Evolutionary conservation across 1,140 invertebrate genomes (phyloP).

Genomic region (Lethocerus indicus): DNA sequence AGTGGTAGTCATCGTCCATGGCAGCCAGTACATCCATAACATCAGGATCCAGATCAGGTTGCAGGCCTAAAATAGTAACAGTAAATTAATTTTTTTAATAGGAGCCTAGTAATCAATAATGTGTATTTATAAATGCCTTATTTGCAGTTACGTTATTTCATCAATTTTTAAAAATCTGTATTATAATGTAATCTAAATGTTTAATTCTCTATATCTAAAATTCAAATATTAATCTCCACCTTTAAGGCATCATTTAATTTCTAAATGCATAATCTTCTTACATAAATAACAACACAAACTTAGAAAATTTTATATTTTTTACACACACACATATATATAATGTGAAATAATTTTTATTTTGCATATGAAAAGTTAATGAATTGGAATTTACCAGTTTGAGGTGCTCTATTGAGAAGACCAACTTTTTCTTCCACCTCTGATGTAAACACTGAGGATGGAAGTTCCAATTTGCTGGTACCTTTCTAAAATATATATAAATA

Average conservation of each 20-base stretch:
- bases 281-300: too few relatives aligned
- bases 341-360: not conserved
- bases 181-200: too few relatives aligned
- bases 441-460: slow-evolving; percentile 84
- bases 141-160: too few relatives aligned
- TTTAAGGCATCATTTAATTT: not conserved
- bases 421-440: slow-evolving; percentile 75
- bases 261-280: not conserved
- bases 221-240: too few relatives aligned
- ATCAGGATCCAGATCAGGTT: slow-evolving; percentile 80
- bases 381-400: slow-evolving; percentile 39
- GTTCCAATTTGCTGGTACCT: slow-evolving; percentile 41
- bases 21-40: slow-evolving; percentile 77
- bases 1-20: slow-evolving; percentile 84
- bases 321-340: not conserved
- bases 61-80: slow-evolving; percentile 35
- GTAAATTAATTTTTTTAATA: slow-evolving; percentile 2
- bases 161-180: too few relatives aligned
- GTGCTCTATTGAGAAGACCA: slow-evolving; percentile 77
- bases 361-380: not conserved
- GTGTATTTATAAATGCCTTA: too few relatives aligned
- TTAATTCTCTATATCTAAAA: too few relatives aligned
- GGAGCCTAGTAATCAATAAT: too few relatives aligned
- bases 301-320: too few relatives aligned
- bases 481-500: slow-evolving; percentile 11